Base-by-base conservation (phyloP, 2,888 invertebrate genomes). In the Oscheius sp. region DNA sequence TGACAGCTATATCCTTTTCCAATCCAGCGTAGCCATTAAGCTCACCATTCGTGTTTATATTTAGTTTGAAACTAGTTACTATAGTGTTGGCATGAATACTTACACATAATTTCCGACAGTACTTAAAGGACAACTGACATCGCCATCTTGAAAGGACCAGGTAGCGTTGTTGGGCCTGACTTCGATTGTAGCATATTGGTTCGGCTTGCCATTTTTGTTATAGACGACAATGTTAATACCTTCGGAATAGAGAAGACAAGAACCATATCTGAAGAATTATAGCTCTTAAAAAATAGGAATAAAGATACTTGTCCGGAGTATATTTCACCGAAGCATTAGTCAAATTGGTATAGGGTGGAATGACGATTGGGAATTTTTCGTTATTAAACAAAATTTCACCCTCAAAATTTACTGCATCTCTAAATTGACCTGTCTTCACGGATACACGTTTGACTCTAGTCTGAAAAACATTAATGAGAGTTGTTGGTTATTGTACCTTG, bases 161-260 rank as follows among this genome's bases (percentile, higher is more conserved):
- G 70, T 69, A 8, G 68, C 8, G 36, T 73, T 71, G 22, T 0
- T n/a, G 17, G 61, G 47, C 0, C 68, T 61, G 32, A 77, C 20
- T 0, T 28, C 28, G 26, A 64, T 68, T 12, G 61, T 45, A 3
- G 69, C 69, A 32, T 67, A 78, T 2, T 12, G 49, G 1, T 8
- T 14, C 2, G n/a, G 9, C 22, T n/a, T 4, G 28, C 8, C n/a
- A 1, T 22, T 12, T n/a, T 3, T 32, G 24, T 33, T 62, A 26
- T 70, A 49, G 41, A 71, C 72, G 28, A 80, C 67, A 30, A 80
- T 56, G 26, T 69, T 71, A 24, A 80, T 22, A 26, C 80, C 80
- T 36, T 80, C 80, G 1, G 77, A 44, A 54, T 80, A 80, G 67
- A 80, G 62, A 24, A 80, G 70, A 44, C 80, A 80, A 22, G 65